Base-by-base conservation (phyloP, 1,140 invertebrate genomes). In the Leptonema lineaticorne region DNA sequence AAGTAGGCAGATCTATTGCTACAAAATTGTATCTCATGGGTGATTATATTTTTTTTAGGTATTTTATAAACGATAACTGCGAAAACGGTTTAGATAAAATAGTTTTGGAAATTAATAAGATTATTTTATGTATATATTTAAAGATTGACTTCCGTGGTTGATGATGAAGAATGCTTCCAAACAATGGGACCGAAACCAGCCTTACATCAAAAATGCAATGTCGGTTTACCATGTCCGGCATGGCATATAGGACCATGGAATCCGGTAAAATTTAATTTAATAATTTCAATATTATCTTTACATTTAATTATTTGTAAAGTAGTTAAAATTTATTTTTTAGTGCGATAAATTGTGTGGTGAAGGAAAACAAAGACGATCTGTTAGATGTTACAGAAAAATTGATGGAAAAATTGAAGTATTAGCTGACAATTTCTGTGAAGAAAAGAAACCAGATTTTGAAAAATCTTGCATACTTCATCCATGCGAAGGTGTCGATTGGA, bases 401-500 rank as follows among this genome's bases (percentile, higher is more conserved):
- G 85, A 90, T 20, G 88, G 88, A 6, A 86, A 87, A 63, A 86
- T 92, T 14, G 81, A 90, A 74, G 80, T 93, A 0, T 77, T 94
- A 20, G 84, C 86, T 0, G 91, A 95, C 72, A 78, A 83, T 0
- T 83, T 86, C 18, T 97, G 95, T 75, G 75, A 76, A 0, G 85
- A 85, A 1, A 85, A 88, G 37, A 90, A 90, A 75, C 93, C 94
- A 0, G 85, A 86, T 14, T 79, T 76, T 5, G 87, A 91, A 70
- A 85, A 89, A 74, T 58, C 80, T 37, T 97, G 95, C 77, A 85
- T 89, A 67, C 71, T 92, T 28, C 85, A 90, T 46, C 93, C 94
- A 5, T 97, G 95, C 75, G 92, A 93, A 60, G 95, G 95, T 9
- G 88, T 96, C 14, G 95, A 97, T 77, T 97, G 95, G 93, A 85